Conservation (phyloP, 2,797 vertebrate species). For the Sebastes steindachneri region DNA sequence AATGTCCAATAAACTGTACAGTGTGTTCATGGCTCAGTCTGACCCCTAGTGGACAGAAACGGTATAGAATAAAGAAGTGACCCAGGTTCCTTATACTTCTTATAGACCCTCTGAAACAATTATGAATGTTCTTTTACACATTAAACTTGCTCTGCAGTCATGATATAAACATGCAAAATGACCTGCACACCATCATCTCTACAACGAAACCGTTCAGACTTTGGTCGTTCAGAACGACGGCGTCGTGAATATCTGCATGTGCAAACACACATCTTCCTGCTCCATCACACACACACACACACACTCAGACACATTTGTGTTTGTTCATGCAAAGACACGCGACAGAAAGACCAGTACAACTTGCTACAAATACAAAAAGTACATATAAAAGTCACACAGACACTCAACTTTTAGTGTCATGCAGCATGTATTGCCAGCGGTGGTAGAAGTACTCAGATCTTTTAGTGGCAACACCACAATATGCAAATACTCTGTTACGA, state of each 20-base stretch:
- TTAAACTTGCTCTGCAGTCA: neutral
- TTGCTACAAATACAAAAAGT: neutral
- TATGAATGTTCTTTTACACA: neutral
- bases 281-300: neutral
- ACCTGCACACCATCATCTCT: neutral
- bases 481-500: neutral
- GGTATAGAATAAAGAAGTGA: neutral
- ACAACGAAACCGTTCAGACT: neutral
- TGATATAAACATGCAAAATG: neutral
- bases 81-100: neutral
- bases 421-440: neutral
- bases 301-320: neutral
- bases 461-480: neutral
- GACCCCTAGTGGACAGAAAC: conserved; percentile 79
- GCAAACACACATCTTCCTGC: neutral
- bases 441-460: neutral
- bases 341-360: conserved; percentile 14
- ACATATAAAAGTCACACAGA: neutral
- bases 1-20: conserved; percentile 34
- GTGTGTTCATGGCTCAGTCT: conserved; percentile 58
- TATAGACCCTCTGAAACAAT: neutral
- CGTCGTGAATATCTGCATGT: neutral
- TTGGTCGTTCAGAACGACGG: neutral
- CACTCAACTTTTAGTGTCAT: neutral
- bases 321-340: neutral